Conservation (phyloP, 1,140 invertebrate genomes). For the Drosophila pseudoananassae region DNA sequence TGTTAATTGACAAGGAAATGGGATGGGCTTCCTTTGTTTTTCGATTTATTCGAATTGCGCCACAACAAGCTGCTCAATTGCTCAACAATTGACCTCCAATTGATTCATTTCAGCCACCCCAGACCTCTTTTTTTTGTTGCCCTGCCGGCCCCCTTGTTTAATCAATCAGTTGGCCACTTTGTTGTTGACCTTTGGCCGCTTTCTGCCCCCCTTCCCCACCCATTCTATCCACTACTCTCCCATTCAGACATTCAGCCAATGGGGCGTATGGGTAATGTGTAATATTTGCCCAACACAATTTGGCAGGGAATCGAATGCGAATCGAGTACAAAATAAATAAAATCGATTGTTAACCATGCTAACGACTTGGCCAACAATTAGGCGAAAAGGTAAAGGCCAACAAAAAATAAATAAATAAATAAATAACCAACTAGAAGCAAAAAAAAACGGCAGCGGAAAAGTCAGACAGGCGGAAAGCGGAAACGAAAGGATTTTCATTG, state of each 20-base stretch:
- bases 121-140: background rate
- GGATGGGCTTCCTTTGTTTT: slow-evolving; percentile 22
- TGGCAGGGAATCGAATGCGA: slow-evolving; percentile 37
- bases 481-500: slow-evolving; percentile 51
- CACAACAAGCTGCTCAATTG: slow-evolving; percentile 30
- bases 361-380: slow-evolving; percentile 46
- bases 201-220: background rate
- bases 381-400: slow-evolving; percentile 14
- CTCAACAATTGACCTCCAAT: slow-evolving; percentile 54
- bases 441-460: background rate
- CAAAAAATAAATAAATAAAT: background rate
- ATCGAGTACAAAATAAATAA: slow-evolving; percentile 36
- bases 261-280: slow-evolving; percentile 56
- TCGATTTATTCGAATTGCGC: slow-evolving; percentile 41
- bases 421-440: slow-evolving; percentile 6
- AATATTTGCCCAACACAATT: slow-evolving; percentile 52
- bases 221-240: background rate
- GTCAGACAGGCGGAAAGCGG: slow-evolving; percentile 29
- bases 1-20: slow-evolving; percentile 43
- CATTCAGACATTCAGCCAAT: background rate
- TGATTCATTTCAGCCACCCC: slow-evolving; percentile 27
- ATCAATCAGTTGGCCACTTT: slow-evolving; percentile 38
- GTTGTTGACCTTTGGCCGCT: slow-evolving; percentile 27
- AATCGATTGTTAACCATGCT: slow-evolving; percentile 39
- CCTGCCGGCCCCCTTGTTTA: slow-evolving; percentile 20